A percentile compares a stretch with the other conserved stretches of the same genome.
Evolutionary conservation across 2,797 vertebrate genomes (phyloP).

Genomic region (Danio aesculapii): DNA sequence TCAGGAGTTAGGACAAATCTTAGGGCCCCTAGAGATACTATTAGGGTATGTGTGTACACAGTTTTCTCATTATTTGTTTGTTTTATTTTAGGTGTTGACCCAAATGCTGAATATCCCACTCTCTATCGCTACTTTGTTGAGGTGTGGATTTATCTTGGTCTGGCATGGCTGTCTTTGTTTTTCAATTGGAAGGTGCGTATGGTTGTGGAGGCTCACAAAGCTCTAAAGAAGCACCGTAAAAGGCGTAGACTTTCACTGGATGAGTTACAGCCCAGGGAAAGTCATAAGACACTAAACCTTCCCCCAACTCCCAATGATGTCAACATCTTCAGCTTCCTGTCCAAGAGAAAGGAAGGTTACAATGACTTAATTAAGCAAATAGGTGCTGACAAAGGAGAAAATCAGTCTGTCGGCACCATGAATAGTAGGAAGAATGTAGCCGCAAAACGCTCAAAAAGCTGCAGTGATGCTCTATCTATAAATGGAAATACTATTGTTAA

Average conservation of each 20-base stretch:
- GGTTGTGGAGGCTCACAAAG: constrained; percentile 98
- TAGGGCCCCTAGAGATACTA: no score
- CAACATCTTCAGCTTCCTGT: constrained; percentile 95
- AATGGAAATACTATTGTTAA: constrained; percentile 82
- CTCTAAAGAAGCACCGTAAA: constrained; percentile 94
- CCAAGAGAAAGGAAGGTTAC: constrained; percentile 95
- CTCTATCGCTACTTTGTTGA: constrained; percentile 98
- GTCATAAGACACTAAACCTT: constrained; percentile 79
- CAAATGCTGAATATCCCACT: constrained; percentile 88
- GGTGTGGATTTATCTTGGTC: constrained; percentile 97
- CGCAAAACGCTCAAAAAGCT: constrained; percentile 74
- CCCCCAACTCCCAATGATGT: constrained; percentile 84
- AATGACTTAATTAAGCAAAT: constrained; percentile 98
- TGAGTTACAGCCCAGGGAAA: constrained; percentile 84
- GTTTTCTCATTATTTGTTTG: no score
- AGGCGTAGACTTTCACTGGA: constrained; percentile 91
- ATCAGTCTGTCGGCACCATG: neutral
- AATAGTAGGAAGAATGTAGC: constrained; percentile 62
- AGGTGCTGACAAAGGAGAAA: constrained; percentile 79
- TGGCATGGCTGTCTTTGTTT: constrained; percentile 98
- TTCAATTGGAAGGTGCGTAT: constrained; percentile 99
- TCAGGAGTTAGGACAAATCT: no score
- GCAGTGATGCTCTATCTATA: constrained; percentile 67
- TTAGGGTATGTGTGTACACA: no score
- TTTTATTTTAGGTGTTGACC: constrained; percentile 87